Evolutionary conservation across 2,888 invertebrate species (phyloP).

Genomic region (Enchytraeus crypticus): DNA sequence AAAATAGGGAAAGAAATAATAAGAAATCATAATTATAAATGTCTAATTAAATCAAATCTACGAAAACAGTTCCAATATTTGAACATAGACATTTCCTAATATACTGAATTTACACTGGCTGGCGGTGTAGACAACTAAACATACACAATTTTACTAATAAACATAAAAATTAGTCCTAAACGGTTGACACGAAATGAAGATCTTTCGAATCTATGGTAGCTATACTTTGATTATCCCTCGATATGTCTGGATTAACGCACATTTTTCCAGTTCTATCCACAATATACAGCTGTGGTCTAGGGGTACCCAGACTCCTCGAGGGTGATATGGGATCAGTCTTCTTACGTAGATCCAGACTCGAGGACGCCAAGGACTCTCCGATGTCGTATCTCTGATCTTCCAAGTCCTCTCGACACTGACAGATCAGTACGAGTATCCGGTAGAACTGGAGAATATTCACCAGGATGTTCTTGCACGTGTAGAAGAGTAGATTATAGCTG

Average conservation of each 20-base stretch:
- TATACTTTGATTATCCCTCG: neutral
- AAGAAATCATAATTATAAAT: too few relatives aligned
- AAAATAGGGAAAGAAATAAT: too few relatives aligned
- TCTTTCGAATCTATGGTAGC: neutral
- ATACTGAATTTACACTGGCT: too few relatives aligned
- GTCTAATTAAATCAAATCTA: too few relatives aligned
- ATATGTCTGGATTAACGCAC: neutral
- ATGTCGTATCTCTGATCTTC: neutral
- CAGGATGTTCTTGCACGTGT: slow-evolving; percentile 37
- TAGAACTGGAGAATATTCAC: slow-evolving; percentile 35
- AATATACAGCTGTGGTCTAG: neutral
- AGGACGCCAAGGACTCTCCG: slow-evolving; percentile 1
- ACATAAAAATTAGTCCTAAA: neutral
- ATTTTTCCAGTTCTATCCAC: neutral
- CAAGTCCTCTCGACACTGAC: slow-evolving; percentile 7
- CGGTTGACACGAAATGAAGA: neutral
- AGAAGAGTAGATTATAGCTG: slow-evolving; percentile 43
- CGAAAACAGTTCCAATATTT: too few relatives aligned
- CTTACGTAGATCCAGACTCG: neutral
- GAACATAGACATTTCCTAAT: too few relatives aligned
- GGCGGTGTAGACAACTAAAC: too few relatives aligned
- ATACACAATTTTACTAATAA: too few relatives aligned
- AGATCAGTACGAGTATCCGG: slow-evolving; percentile 29
- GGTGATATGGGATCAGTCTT: too few relatives aligned
- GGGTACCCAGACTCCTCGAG: neutral